Percentiles rank a stretch among this genome's conserved stretches.
Evolutionary conservation across 2,888 invertebrate genomes (phyloP).

Genomic region (Himalopsyche anomala): DNA sequence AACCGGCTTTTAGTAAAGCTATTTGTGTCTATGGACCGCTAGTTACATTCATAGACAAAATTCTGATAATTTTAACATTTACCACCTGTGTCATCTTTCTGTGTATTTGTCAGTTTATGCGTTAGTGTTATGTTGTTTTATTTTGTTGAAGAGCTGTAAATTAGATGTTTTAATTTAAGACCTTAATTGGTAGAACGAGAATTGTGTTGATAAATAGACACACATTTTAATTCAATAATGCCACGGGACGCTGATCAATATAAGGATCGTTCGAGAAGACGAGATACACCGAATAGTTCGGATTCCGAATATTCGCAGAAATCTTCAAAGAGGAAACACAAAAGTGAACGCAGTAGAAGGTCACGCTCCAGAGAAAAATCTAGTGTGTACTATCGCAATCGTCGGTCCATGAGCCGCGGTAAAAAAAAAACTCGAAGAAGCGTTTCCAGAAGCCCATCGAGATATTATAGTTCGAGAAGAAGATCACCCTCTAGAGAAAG

Average conservation of each 20-base stretch:
- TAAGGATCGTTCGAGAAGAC: slow-evolving; percentile 69
- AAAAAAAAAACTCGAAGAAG: slow-evolving; percentile 71
- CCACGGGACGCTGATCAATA: slow-evolving; percentile 69
- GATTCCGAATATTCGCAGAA: slow-evolving; percentile 70
- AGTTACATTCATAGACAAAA: no score
- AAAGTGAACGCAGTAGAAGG: slow-evolving; percentile 49
- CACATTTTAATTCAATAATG: slow-evolving; percentile 67
- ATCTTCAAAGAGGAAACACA: slow-evolving; percentile 57
- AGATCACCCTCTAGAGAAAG: slow-evolving; percentile 73
- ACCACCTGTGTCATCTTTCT: no score
- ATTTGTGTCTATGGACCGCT: no score
- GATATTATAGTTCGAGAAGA: slow-evolving; percentile 59
- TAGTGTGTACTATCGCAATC: slow-evolving; percentile 16
- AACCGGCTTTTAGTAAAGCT: no score
- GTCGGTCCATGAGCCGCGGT: slow-evolving; percentile 70
- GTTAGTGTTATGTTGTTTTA: no score
- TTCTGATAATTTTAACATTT: no score
- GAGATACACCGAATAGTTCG: slow-evolving; percentile 73
- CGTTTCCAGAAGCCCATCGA: slow-evolving; percentile 63
- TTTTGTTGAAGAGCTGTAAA: no score
- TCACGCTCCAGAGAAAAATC: slow-evolving; percentile 56
- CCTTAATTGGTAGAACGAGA: no score
- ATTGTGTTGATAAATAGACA: no score
- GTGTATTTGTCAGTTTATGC: no score
- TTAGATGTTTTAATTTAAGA: no score